phyloP scores from a whole-genome alignment of 2,888 invertebrate species.

The Ommatoiulus sabulosus region DNA sequence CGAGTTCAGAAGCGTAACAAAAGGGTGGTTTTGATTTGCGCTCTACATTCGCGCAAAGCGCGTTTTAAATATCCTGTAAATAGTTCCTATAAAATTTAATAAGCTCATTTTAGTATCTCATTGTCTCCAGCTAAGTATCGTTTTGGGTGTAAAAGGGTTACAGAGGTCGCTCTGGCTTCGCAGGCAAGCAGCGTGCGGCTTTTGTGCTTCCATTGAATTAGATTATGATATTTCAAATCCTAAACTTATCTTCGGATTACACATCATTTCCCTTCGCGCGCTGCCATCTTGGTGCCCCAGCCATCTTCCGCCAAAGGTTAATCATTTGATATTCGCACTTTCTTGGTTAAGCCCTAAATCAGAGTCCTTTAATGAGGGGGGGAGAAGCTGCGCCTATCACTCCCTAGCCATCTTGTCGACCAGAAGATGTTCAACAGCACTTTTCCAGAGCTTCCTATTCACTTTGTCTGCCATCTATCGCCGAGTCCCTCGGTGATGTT shows the following conservation, averaged over 20 bases:
- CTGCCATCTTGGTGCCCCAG: conserved; percentile 15
- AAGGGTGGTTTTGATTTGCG: neutral
- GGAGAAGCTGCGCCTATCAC: neutral
- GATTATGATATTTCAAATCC: conserved; percentile 34
- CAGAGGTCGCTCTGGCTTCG: neutral
- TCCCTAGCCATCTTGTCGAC: conserved; percentile 28
- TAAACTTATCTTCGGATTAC: conserved; percentile 34
- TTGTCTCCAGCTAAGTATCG: conserved; percentile 25
- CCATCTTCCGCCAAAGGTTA: conserved; percentile 22
- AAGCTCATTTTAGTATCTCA: conserved; percentile 34
- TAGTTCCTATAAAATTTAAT: conserved; percentile 34
- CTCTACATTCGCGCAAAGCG: neutral
- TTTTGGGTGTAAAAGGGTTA: conserved; percentile 34
- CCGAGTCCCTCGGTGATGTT: conserved; percentile 45
- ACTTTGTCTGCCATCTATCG: conserved; percentile 30
- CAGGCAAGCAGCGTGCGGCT: neutral
- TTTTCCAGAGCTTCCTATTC: conserved; percentile 22
- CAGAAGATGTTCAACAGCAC: conserved; percentile 18
- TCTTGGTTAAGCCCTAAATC: conserved; percentile 21
- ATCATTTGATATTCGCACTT: conserved; percentile 34
- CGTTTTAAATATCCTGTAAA: conserved; percentile 28
- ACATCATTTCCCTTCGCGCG: conserved; percentile 16
- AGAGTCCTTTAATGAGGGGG: conserved; percentile 15
- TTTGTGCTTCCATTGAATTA: neutral
- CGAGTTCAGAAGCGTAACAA: conserved; percentile 14